Percentiles rank a stretch among this genome's conserved stretches.
phyloP scores from a whole-genome alignment of 2,797 vertebrate species.

The Pangasius djambal region DNA sequence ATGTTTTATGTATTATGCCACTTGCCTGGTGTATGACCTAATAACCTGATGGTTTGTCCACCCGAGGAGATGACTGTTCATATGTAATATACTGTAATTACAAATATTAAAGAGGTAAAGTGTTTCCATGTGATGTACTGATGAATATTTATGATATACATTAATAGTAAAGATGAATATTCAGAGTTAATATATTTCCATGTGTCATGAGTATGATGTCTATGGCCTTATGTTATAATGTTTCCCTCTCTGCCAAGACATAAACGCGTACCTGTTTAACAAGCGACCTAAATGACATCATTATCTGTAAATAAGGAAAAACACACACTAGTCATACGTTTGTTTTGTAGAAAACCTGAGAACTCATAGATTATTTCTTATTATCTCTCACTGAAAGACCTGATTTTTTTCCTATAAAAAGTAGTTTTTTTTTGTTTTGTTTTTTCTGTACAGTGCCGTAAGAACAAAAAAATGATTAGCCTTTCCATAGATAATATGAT shows the following conservation, averaged over 20 bases:
- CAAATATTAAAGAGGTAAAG: background rate
- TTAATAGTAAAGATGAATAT: background rate
- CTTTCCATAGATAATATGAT: conserved; percentile 75
- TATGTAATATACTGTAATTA: conserved; percentile 54
- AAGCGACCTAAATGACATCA: conserved; percentile 56
- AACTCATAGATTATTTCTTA: conserved; percentile 82
- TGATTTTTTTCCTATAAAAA: conserved; percentile 83
- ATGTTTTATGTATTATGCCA: no score
- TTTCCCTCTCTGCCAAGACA: background rate
- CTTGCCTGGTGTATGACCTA: background rate
- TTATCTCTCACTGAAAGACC: conserved; percentile 83
- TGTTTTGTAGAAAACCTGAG: conserved; percentile 85
- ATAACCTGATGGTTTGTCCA: background rate
- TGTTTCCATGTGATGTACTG: background rate
- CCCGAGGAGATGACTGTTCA: conserved; percentile 59
- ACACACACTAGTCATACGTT: conserved; percentile 68
- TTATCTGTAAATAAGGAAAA: conserved; percentile 71
- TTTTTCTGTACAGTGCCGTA: conserved; percentile 84
- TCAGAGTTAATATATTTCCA: background rate
- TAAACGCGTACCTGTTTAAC: conserved; percentile 25
- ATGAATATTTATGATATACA: conserved; percentile 1
- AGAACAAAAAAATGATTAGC: conserved; percentile 77
- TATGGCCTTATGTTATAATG: background rate
- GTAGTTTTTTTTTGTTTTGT: conserved; percentile 70
- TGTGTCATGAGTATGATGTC: background rate